A percentile compares a stretch with the other conserved stretches of the same genome.
Evolutionary conservation across 2,888 invertebrate genomes (phyloP).

Genomic region (Rhodophaea formosa): DNA sequence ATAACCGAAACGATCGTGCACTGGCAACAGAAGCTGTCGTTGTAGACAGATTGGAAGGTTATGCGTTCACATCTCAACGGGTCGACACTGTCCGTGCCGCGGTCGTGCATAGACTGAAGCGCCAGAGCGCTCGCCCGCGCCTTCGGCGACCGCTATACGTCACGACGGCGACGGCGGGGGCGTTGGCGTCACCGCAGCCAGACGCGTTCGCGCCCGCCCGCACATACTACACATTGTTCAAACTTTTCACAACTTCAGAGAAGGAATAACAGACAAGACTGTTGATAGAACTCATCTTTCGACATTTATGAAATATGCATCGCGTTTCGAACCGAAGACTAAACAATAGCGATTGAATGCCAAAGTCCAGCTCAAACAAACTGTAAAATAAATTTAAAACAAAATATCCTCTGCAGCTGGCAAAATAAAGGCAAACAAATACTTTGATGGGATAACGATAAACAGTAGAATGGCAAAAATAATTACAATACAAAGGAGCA

Average conservation of each 20-base stretch:
- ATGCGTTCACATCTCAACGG: slow-evolving; percentile 79
- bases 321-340: slow-evolving; percentile 1
- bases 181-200: slow-evolving; percentile 38
- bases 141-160: slow-evolving; percentile 26
- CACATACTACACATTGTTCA: slow-evolving; percentile 36
- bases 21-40: slow-evolving; percentile 73
- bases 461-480: neutral
- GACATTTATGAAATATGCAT: slow-evolving; percentile 29
- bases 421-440: neutral
- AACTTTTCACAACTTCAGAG: slow-evolving; percentile 45
- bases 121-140: slow-evolving; percentile 26
- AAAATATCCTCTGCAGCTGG: neutral
- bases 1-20: slow-evolving; percentile 54
- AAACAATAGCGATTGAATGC: slow-evolving; percentile 1
- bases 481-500: slow-evolving; percentile 16
- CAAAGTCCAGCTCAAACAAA: neutral
- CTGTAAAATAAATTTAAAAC: neutral
- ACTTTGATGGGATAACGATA: neutral
- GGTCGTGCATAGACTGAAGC: slow-evolving; percentile 73
- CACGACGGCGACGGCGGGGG: slow-evolving; percentile 30
- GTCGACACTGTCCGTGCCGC: slow-evolving; percentile 76
- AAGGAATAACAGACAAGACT: slow-evolving; percentile 41
- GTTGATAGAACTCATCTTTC: slow-evolving; percentile 37
- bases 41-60: slow-evolving; percentile 69
- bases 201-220: slow-evolving; percentile 33